These are phyloP conservation scores for Epinotia bilunana DNA, from an alignment of 2,888 invertebrate genomes.

Conservation along the genomic window DNA sequence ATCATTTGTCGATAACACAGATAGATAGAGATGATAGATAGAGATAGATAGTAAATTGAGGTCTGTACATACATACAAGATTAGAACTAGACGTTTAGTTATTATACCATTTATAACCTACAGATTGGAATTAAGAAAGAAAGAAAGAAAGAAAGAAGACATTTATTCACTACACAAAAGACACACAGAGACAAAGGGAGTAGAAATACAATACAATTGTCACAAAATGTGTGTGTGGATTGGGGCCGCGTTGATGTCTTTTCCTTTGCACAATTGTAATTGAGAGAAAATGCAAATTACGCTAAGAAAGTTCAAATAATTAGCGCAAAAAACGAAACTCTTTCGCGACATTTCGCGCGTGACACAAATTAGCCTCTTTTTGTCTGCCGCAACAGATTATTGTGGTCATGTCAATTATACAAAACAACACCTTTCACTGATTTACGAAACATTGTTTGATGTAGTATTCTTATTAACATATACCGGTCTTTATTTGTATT, in stretches of 20 bases:
- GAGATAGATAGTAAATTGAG: conserved; percentile 8
- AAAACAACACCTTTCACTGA: conserved; percentile 43
- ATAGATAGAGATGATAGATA: no score
- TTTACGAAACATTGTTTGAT: conserved; percentile 33
- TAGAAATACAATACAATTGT: no score
- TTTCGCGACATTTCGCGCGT: conserved; percentile 36
- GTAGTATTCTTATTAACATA: conserved; percentile 33
- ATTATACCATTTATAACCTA: background rate
- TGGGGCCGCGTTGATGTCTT: conserved; percentile 16
- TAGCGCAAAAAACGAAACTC: conserved; percentile 30
- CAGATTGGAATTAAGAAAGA: background rate
- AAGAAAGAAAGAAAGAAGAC: no score
- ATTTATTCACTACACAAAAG: no score
- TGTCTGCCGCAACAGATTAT: conserved; percentile 35
- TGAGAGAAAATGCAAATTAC: conserved; percentile 7
- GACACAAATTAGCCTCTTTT: conserved; percentile 42
- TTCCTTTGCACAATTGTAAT: conserved; percentile 13
- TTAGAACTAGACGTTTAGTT: background rate
- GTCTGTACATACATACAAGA: conserved; percentile 11
- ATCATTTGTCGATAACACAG: conserved; percentile 26
- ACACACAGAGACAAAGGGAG: no score
- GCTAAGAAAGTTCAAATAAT: conserved; percentile 24
- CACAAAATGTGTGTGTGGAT: no score
- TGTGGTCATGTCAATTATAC: conserved; percentile 40
- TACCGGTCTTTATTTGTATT: conserved; percentile 40